A percentile compares a stretch with the other conserved stretches of the same genome.
Conservation (phyloP, 2,113 vertebrate species). For the Willisornis vidua region DNA sequence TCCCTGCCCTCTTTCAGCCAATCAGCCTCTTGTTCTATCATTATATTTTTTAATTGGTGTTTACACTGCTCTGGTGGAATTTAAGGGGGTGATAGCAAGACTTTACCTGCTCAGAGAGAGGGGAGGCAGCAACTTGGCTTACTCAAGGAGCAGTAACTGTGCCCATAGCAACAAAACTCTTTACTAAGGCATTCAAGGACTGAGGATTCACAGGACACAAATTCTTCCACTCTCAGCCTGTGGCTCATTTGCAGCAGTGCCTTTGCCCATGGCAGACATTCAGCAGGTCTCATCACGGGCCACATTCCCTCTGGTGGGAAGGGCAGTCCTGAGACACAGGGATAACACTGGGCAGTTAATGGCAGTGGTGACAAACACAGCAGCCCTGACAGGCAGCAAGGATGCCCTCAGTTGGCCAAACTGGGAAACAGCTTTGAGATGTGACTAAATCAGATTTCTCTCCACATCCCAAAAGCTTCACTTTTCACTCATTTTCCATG, state of each 20-base stretch:
- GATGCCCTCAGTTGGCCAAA: not conserved
- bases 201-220: not conserved
- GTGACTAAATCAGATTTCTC: not conserved
- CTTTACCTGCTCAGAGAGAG: not conserved
- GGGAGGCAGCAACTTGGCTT: not conserved
- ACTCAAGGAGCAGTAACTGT: not conserved
- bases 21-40: not conserved
- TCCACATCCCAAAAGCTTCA: not conserved
- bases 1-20: not conserved
- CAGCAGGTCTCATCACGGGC: not conserved
- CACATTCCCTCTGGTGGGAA: not conserved
- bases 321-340: rapidly evolving
- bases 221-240: not conserved
- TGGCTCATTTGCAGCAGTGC: not conserved
- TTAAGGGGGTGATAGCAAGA: not conserved
- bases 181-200: not conserved
- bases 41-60: not conserved
- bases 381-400: not conserved
- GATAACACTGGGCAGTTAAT: not conserved
- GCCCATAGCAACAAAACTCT: not conserved
- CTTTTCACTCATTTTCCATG: not conserved
- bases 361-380: not conserved
- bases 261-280: not conserved
- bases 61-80: not conserved
- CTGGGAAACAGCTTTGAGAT: not conserved